Conservation (phyloP, 1,140 invertebrate genomes). For the Lethrus apterus region DNA sequence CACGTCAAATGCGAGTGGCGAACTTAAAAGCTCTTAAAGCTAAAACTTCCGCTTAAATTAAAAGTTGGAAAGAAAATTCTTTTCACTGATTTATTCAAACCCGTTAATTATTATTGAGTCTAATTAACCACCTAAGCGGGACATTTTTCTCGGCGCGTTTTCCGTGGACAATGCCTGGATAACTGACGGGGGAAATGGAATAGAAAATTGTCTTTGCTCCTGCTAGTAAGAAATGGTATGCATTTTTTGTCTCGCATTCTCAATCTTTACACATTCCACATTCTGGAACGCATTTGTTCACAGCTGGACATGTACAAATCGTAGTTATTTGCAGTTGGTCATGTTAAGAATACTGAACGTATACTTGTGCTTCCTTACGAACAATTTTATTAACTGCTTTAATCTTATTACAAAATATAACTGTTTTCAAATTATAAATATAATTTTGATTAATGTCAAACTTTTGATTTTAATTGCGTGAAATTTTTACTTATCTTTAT, state of each 20-base stretch:
- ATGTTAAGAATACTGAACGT: constrained; percentile 36
- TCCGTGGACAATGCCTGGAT: constrained; percentile 20
- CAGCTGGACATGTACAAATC: constrained; percentile 39
- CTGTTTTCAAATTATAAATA: no score
- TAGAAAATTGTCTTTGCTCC: constrained; percentile 36
- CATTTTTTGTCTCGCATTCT: constrained; percentile 36
- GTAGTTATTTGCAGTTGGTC: constrained; percentile 38
- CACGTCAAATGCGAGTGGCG: no score
- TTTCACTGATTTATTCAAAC: constrained; percentile 24
- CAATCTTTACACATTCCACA: constrained; percentile 38
- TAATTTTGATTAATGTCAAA: no score
- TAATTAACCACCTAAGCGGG: constrained; percentile 31
- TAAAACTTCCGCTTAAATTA: no score
- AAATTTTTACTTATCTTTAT: no score
- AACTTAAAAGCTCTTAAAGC: no score
- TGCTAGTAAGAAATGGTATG: constrained; percentile 34
- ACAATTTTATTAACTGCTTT: no score
- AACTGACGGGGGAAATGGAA: constrained; percentile 37
- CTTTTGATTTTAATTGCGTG: no score
- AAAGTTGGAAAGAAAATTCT: background rate
- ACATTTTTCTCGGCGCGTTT: constrained; percentile 20
- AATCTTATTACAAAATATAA: no score
- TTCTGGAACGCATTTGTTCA: constrained; percentile 32
- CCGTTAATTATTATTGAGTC: constrained; percentile 33
- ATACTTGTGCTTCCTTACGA: no score